Percentiles rank a stretch among this genome's conserved stretches.
Evolutionary conservation across 2,888 invertebrate genomes (phyloP).

Genomic region (Digitonthophagus gazella): DNA sequence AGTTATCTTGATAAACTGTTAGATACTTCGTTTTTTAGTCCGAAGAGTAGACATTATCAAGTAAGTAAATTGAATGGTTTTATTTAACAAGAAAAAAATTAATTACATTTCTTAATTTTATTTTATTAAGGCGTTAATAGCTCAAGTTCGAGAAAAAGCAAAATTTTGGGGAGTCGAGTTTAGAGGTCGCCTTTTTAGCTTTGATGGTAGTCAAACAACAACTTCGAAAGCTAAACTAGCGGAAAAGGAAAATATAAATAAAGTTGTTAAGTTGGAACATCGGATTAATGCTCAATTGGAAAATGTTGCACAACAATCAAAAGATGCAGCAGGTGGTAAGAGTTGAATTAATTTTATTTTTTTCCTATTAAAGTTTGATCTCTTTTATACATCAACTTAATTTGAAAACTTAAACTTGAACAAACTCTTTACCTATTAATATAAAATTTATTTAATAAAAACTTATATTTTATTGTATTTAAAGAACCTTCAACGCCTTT

Average conservation of each 20-base stretch:
- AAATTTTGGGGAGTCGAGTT: slow-evolving; percentile 73
- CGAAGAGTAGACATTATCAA: slow-evolving; percentile 63
- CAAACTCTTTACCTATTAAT: too few relatives aligned
- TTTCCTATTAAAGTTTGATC: too few relatives aligned
- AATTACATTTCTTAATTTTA: not conserved
- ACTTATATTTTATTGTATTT: slow-evolving; percentile 3
- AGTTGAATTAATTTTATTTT: not conserved
- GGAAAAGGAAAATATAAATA: slow-evolving; percentile 49
- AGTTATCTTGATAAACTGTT: slow-evolving; percentile 82
- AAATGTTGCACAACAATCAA: slow-evolving; percentile 36
- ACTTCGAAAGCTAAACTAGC: slow-evolving; percentile 43
- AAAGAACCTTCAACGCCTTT: slow-evolving; percentile 35
- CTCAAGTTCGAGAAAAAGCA: slow-evolving; percentile 73
- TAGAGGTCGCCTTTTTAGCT: slow-evolving; percentile 44
- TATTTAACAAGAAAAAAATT: not conserved
- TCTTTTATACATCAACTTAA: too few relatives aligned
- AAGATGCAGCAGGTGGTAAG: slow-evolving; percentile 39
- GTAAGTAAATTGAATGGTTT: slow-evolving; percentile 43
- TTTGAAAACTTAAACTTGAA: too few relatives aligned
- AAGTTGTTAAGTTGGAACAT: slow-evolving; percentile 48
- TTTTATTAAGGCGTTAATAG: slow-evolving; percentile 61
- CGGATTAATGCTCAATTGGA: slow-evolving; percentile 47
- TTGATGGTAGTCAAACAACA: slow-evolving; percentile 38
- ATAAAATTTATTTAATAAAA: not conserved
- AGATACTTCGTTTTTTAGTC: slow-evolving; percentile 76